Conservation (phyloP, 1,140 invertebrate genomes). For the Heliothis subflexa region DNA sequence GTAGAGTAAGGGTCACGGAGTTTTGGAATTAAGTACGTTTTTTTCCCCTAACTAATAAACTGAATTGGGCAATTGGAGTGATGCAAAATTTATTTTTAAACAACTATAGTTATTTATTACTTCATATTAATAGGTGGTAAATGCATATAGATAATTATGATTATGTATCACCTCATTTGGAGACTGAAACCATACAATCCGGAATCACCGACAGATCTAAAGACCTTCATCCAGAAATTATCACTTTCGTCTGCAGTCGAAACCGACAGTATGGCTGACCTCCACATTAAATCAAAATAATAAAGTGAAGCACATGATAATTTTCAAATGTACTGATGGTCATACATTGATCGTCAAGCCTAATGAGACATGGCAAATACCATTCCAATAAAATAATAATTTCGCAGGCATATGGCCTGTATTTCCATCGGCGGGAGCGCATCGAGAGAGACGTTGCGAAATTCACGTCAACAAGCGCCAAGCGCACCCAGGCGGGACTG, state of each 20-base stretch:
- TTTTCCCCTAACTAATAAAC: no score
- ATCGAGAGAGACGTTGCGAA: conserved; percentile 64
- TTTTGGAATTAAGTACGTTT: no score
- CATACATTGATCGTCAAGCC: background rate
- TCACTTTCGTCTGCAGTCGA: background rate
- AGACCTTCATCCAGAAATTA: background rate
- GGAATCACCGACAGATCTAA: background rate
- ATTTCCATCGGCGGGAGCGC: conserved; percentile 64
- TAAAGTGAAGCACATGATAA: conserved; percentile 4
- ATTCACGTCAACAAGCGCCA: conserved; percentile 65
- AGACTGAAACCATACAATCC: no score
- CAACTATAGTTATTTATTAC: no score
- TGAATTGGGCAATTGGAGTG: no score
- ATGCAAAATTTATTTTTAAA: no score
- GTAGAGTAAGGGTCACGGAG: no score
- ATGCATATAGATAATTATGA: no score
- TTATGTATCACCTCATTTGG: no score
- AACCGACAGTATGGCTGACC: background rate
- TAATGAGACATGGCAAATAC: conserved; percentile 1
- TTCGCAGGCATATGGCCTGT: conserved; percentile 55
- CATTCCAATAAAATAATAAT: conserved; percentile 26
- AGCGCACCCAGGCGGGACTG: conserved; percentile 56
- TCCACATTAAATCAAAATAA: background rate
- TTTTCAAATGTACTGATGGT: background rate
- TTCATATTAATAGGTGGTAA: no score